phyloP scores from a whole-genome alignment of 2,797 vertebrate species.

The Scolopax rusticola region DNA sequence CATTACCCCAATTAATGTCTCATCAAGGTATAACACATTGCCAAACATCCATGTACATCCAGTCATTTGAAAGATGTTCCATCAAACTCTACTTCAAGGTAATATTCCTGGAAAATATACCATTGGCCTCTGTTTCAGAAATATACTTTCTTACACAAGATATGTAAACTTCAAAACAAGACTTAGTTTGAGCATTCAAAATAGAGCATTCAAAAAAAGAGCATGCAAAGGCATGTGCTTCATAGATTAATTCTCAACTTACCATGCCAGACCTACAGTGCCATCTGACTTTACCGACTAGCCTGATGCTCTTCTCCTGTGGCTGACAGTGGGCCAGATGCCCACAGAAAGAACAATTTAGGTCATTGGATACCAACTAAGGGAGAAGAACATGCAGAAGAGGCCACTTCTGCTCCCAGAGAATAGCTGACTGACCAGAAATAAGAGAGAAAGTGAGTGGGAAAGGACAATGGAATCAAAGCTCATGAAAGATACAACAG shows the following conservation, averaged over 20 bases:
- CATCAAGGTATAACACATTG: not conserved
- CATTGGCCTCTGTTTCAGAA: not conserved
- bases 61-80: not conserved
- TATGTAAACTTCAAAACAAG: not conserved
- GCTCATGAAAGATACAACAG: not conserved
- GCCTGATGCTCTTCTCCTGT: not conserved
- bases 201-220: not conserved
- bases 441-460: rapidly evolving
- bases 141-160: not conserved
- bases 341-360: not conserved
- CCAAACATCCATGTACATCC: not conserved
- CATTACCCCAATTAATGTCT: not conserved
- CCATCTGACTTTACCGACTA: not conserved
- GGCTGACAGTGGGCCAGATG: not conserved
- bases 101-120: not conserved
- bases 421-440: not conserved
- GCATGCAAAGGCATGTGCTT: not conserved
- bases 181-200: not conserved
- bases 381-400: not conserved
- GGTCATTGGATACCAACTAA: not conserved
- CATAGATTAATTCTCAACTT: not conserved
- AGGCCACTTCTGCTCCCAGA: not conserved
- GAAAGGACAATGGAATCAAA: not conserved
- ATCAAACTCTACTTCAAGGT: not conserved
- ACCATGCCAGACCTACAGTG: not conserved